Conservation (phyloP, 2,113 vertebrate genomes). For the Taxidea taxus region DNA sequence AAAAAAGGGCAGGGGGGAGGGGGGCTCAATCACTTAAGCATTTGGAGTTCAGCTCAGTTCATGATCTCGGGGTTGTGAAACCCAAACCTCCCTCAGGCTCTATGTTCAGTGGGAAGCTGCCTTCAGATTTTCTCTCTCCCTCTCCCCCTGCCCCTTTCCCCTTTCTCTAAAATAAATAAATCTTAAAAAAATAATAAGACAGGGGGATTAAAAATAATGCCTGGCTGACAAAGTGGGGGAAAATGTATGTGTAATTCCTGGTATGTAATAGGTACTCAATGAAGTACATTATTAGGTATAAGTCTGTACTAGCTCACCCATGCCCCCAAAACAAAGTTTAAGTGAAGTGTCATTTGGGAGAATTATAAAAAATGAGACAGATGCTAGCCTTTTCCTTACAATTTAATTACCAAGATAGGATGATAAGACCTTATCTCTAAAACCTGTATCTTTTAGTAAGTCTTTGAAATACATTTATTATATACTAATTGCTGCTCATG, state of each 20-base stretch:
- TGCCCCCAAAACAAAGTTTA: neutral
- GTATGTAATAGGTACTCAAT: neutral
- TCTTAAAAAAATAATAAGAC: neutral
- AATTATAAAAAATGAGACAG: neutral
- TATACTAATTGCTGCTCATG: neutral
- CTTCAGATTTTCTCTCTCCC: neutral
- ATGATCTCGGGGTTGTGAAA: neutral
- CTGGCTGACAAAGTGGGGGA: neutral
- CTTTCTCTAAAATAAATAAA: neutral
- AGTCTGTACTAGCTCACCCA: neutral
- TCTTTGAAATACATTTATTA: neutral
- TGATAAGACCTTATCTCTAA: neutral
- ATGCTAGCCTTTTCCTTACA: neutral
- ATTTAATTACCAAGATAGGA: neutral
- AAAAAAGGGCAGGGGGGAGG: accelerated
- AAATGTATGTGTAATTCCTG: neutral
- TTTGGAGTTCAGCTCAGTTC: neutral
- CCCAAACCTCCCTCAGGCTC: neutral
- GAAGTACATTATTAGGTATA: neutral
- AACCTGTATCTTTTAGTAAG: neutral
- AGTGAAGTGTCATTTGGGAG: neutral
- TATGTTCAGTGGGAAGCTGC: neutral
- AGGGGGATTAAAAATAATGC: neutral
- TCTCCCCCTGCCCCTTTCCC: neutral
- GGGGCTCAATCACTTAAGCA: neutral